These are phyloP conservation scores for Aphaenogaster floridana DNA, from an alignment of 1,140 invertebrate genomes.

Conservation along the genomic window DNA sequence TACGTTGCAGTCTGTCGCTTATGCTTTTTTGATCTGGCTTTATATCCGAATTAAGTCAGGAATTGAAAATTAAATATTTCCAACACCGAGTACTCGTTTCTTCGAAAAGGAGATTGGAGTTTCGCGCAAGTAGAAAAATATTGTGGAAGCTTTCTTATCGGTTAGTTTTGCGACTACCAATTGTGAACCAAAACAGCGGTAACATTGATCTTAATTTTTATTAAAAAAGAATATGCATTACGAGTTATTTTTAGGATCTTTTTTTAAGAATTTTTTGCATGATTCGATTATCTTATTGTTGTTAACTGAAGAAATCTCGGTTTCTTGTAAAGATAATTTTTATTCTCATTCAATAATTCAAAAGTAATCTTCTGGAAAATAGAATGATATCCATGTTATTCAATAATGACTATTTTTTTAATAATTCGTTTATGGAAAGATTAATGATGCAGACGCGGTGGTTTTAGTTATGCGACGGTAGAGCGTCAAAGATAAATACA, in stretches of 20 bases:
- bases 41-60: background rate
- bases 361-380: background rate
- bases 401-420: background rate
- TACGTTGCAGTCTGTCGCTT: background rate
- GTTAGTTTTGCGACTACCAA: background rate
- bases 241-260: background rate
- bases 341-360: background rate
- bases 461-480: background rate
- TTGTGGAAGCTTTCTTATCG: background rate
- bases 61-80: conserved; percentile 20
- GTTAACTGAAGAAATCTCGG: background rate
- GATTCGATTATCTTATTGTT: background rate
- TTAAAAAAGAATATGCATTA: background rate
- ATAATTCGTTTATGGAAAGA: background rate
- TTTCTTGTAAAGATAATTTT: background rate
- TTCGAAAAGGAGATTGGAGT: background rate
- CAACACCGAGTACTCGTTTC: background rate
- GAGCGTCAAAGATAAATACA: conserved; percentile 20
- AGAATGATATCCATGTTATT: background rate
- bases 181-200: background rate
- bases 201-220: conserved; percentile 2
- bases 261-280: background rate
- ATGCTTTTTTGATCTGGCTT: background rate
- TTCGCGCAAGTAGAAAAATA: background rate
- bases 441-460: background rate